Evolutionary conservation across 2,113 vertebrate species (phyloP).

Genomic region (Callipepla squamata): DNA sequence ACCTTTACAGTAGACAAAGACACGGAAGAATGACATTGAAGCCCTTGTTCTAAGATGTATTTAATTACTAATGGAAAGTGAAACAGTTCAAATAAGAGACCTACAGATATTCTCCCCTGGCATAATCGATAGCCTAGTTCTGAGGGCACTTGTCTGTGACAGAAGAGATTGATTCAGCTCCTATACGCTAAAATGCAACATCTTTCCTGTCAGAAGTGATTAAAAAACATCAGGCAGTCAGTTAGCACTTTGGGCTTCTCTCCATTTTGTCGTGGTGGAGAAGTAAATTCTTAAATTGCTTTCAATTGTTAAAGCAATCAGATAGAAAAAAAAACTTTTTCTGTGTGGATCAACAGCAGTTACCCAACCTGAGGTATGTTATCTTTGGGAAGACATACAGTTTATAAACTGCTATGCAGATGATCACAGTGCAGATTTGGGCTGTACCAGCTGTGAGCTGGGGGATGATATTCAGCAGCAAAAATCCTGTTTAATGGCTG

Average conservation of each 20-base stretch:
- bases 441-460: accelerated
- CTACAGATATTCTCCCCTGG: neutral
- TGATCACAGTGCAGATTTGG: neutral
- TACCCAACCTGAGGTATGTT: neutral
- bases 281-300: neutral
- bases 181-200: neutral
- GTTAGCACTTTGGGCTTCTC: neutral
- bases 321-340: neutral
- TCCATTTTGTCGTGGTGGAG: neutral
- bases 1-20: neutral
- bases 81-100: neutral
- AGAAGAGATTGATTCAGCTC: slow-evolving; percentile 45
- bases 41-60: neutral
- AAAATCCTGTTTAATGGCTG: neutral
- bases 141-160: slow-evolving; percentile 50
- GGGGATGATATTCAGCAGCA: neutral
- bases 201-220: neutral
- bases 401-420: neutral
- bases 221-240: neutral
- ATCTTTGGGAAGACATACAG: neutral
- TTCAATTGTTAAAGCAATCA: neutral
- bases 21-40: neutral
- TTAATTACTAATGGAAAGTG: slow-evolving; percentile 18
- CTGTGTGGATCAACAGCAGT: neutral
- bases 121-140: slow-evolving; percentile 23